A percentile compares a stretch with the other conserved stretches of the same genome.
Evolutionary conservation across 2,797 vertebrate species (phyloP).

Genomic region (Poeciliopsis presidionis): DNA sequence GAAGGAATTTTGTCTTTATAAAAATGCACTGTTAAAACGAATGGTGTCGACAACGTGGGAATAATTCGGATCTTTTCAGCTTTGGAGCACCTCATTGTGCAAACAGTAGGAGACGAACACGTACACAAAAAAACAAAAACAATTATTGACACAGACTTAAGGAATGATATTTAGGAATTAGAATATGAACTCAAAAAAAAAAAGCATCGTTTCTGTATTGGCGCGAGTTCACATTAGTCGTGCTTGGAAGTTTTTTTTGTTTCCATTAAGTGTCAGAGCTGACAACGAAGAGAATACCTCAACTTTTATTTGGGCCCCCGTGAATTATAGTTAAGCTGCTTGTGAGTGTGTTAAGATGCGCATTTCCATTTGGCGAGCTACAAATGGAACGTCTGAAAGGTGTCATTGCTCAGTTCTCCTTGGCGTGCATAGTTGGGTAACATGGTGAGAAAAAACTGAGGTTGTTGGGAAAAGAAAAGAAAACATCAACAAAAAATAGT

Average conservation of each 20-base stretch:
- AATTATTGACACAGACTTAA: conserved; percentile 65
- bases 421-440: conserved; percentile 82
- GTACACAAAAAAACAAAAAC: conserved; percentile 27
- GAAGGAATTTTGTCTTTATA: conserved; percentile 73
- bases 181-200: conserved; percentile 59
- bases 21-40: conserved; percentile 76
- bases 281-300: conserved; percentile 52
- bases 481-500: conserved; percentile 36
- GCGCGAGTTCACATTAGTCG: conserved; percentile 68
- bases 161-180: conserved; percentile 73
- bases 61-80: conserved; percentile 52
- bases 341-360: conserved; percentile 56
- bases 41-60: conserved; percentile 58
- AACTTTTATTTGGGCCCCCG: conserved; percentile 39
- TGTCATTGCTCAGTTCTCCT: conserved; percentile 78
- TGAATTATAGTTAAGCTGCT: conserved; percentile 28
- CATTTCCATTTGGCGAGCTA: conserved; percentile 74
- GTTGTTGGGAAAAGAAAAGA: conserved; percentile 34
- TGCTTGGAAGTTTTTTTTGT: conserved; percentile 12
- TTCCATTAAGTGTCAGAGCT: conserved; percentile 35
- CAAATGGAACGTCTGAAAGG: conserved; percentile 71
- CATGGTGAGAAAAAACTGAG: conserved; percentile 50
- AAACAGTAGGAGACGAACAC: conserved; percentile 61
- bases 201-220: conserved; percentile 52
- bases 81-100: conserved; percentile 73